These are phyloP conservation scores for Pemphigus obesinymphae DNA, from an alignment of 1,140 invertebrate species.

Conservation along the genomic window DNA sequence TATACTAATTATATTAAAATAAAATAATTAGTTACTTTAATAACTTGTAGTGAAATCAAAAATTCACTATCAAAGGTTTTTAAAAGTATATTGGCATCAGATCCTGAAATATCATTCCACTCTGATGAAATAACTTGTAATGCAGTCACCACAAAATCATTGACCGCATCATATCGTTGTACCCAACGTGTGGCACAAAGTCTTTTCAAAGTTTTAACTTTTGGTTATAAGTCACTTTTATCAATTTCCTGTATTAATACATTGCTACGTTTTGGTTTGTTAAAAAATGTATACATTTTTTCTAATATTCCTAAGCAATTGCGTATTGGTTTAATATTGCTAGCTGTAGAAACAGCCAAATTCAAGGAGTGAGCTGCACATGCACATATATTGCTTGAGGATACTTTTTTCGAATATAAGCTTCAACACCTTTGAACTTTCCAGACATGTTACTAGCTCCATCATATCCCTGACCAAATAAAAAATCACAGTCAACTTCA, in stretches of 20 bases:
- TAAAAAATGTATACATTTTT: conserved; percentile 42
- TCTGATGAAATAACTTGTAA: conserved; percentile 30
- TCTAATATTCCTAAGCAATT: conserved; percentile 42
- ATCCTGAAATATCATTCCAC: not conserved
- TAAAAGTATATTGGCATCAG: not conserved
- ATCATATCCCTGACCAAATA: conserved; percentile 47
- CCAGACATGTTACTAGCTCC: conserved; percentile 46
- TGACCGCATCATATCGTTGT: conserved; percentile 44
- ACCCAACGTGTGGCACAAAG: conserved; percentile 44
- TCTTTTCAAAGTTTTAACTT: conserved; percentile 27
- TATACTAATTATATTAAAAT: not conserved
- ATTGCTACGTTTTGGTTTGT: conserved; percentile 39
- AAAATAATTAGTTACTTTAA: not conserved
- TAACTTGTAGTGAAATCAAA: not conserved
- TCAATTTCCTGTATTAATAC: conserved; percentile 30
- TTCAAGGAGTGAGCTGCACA: conserved; percentile 47
- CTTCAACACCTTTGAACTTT: conserved; percentile 45
- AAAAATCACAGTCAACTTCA: not conserved
- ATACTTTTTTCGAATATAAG: conserved; percentile 43
- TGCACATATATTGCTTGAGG: conserved; percentile 45
- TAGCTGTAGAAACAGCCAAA: conserved; percentile 41
- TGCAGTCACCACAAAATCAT: conserved; percentile 34
- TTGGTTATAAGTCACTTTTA: not conserved
- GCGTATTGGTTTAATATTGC: conserved; percentile 40
- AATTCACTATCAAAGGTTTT: not conserved